Evolutionary conservation across 30 jellyfish, hydroid and myxozoan genomes (phyloP).

Genomic region (Rhopilema esculentum): DNA sequence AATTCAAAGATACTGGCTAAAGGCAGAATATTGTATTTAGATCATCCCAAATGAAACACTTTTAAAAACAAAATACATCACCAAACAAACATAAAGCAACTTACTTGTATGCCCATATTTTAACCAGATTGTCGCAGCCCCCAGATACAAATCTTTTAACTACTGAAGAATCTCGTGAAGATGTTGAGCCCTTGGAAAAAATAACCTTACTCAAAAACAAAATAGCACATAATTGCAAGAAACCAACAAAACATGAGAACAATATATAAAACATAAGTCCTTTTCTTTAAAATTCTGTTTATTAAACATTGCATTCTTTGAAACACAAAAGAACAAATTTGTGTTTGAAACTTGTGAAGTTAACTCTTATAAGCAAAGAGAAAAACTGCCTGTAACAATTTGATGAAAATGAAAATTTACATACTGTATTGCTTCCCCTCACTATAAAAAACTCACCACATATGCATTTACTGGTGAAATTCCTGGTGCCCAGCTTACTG

Average conservation of each 20-base stretch:
- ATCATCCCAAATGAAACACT: not conserved
- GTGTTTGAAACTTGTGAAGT: too few relatives aligned
- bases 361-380: too few relatives aligned
- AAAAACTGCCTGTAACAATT: too few relatives aligned
- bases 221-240: too few relatives aligned
- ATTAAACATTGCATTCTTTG: too few relatives aligned
- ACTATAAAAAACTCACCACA: slow-evolving; percentile 10
- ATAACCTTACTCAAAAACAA: not conserved
- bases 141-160: slow-evolving; percentile 92
- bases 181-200: slow-evolving; percentile 48
- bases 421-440: not conserved
- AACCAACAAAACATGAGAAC: not conserved
- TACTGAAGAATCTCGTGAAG: slow-evolving; percentile 51
- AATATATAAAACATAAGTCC: not conserved
- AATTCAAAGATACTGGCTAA: too few relatives aligned
- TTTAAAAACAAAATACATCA: not conserved
- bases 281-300: too few relatives aligned
- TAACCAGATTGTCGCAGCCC: slow-evolving; percentile 96
- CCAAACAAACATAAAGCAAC: not conserved
- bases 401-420: too few relatives aligned
- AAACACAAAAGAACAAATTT: too few relatives aligned
- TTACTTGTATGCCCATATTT: slow-evolving; percentile 93
- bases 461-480: slow-evolving; percentile 55
- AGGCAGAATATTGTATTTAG: too few relatives aligned
- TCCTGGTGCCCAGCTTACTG: slow-evolving; percentile 98